Base-by-base conservation (phyloP, 2,797 vertebrate genomes). In the Diplodus puntazzo region DNA sequence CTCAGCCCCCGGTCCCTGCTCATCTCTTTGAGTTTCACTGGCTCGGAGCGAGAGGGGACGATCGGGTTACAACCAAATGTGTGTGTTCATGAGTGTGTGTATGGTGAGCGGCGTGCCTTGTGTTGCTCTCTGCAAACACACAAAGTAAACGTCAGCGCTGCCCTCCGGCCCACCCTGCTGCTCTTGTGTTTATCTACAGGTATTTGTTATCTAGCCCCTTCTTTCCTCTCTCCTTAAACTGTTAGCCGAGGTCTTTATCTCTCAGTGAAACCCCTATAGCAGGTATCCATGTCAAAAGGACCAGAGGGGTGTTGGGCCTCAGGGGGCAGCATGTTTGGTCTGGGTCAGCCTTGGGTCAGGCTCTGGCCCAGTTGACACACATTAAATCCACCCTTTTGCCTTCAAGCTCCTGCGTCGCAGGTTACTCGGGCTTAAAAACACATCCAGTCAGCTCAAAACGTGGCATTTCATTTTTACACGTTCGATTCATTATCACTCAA, bases 221-320 rank as follows among this genome's bases (percentile, higher is more conserved):
- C 68, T 84, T 78, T 62, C 42, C 80, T 75, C 63, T 73, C 62
- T 59, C 52, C 79, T 75, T 92, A 90, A 94, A 90, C 87, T 88
- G 87, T 83, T 63, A 89, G 59, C 89, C 60, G 76, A 89, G 87
- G 90, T 91, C 91, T 94, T 96, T 96, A 96, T 94, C 96, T 95
- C 93, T 90, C 76, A 55, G 77, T 79, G 69, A 87, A 92, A 93
- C 94, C 92, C 93, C 92, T 94, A 88, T 89, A 96, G 95, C 96
- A 97, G 97, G 97, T 98, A 97, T 99, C 97, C 91, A 75, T 97
- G 96, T 98, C 96, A 96, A 96, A 97, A 95, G 92, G 95, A 88
- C 84, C 75, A 64, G 95, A 92, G 93, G 94, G 95, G 94, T 81
- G 80, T 78, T 30, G 45, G 86, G 80, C 72, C 88, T 89, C 80